Conservation (phyloP, 2,888 invertebrate genomes). For the Xiphydria camelus region DNA sequence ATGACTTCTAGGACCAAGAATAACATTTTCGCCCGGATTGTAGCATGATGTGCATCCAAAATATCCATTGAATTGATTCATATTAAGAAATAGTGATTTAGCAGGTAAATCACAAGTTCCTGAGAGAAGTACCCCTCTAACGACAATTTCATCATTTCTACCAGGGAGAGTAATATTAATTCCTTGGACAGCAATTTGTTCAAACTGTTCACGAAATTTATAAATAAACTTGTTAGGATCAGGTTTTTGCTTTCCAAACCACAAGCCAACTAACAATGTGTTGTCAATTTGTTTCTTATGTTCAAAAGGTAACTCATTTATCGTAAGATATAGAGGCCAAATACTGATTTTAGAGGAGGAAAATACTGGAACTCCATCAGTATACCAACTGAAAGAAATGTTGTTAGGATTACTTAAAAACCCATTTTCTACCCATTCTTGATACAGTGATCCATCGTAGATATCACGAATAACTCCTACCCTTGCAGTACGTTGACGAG, state of each 20-base stretch:
- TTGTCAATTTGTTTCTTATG: slow-evolving; percentile 19
- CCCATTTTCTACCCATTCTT: background rate
- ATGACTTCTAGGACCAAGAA: too few relatives aligned
- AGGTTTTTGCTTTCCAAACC: slow-evolving; percentile 21
- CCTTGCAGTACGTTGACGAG: too few relatives aligned
- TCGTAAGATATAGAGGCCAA: slow-evolving; percentile 20
- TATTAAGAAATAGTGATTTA: slow-evolving; percentile 22
- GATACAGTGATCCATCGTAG: background rate
- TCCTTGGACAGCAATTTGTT: background rate
- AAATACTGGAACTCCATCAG: slow-evolving; percentile 26
- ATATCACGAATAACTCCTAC: too few relatives aligned
- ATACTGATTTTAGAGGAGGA: slow-evolving; percentile 19
- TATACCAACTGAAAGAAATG: slow-evolving; percentile 22
- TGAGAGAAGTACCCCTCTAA: slow-evolving; percentile 15
- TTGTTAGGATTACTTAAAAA: slow-evolving; percentile 1
- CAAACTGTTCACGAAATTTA: too few relatives aligned
- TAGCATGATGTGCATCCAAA: too few relatives aligned
- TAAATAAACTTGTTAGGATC: too few relatives aligned
- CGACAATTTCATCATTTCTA: slow-evolving; percentile 8
- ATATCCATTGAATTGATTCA: slow-evolving; percentile 22
- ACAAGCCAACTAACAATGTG: slow-evolving; percentile 17
- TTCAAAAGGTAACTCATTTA: slow-evolving; percentile 21
- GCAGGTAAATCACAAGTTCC: slow-evolving; percentile 20
- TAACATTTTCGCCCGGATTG: too few relatives aligned
- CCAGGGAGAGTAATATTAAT: background rate